These are phyloP conservation scores for Saccostrea cuccullata DNA, from an alignment of 1,140 invertebrate species.

Conservation along the genomic window DNA sequence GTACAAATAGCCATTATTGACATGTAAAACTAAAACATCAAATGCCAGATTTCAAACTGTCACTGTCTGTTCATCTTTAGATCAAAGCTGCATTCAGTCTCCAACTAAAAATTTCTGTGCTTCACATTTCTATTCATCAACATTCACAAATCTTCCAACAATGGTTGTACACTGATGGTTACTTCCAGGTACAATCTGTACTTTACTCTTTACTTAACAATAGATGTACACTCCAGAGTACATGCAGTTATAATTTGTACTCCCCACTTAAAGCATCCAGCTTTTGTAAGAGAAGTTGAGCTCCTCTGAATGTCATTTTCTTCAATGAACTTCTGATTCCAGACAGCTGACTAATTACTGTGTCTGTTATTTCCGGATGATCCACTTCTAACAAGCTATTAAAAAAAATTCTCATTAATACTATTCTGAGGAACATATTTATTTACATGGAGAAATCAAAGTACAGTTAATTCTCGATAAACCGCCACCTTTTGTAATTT, in stretches of 20 bases:
- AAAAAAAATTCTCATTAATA: slow-evolving; percentile 38
- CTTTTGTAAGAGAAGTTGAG: slow-evolving; percentile 74
- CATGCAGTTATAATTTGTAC: slow-evolving; percentile 44
- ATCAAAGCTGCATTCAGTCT: background rate
- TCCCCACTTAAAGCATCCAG: slow-evolving; percentile 62
- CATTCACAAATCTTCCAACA: background rate
- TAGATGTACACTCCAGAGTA: background rate
- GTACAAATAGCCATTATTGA: background rate
- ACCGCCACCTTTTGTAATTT: too few species aligned
- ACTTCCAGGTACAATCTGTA: background rate
- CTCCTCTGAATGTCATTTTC: slow-evolving; percentile 77
- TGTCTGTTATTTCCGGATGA: slow-evolving; percentile 67
- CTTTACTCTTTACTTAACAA: background rate
- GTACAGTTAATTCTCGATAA: too few species aligned
- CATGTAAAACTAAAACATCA: background rate
- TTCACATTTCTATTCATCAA: too few species aligned
- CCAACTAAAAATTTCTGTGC: background rate
- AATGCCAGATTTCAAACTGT: background rate
- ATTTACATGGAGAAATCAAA: background rate
- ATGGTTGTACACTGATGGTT: background rate
- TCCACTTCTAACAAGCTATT: slow-evolving; percentile 75
- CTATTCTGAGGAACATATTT: too few species aligned
- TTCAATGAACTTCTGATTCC: slow-evolving; percentile 70
- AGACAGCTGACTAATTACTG: slow-evolving; percentile 66
- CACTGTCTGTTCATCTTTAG: background rate